Conservation (phyloP, 2,113 vertebrate species). For the Piliocolobus tephrosceles region DNA sequence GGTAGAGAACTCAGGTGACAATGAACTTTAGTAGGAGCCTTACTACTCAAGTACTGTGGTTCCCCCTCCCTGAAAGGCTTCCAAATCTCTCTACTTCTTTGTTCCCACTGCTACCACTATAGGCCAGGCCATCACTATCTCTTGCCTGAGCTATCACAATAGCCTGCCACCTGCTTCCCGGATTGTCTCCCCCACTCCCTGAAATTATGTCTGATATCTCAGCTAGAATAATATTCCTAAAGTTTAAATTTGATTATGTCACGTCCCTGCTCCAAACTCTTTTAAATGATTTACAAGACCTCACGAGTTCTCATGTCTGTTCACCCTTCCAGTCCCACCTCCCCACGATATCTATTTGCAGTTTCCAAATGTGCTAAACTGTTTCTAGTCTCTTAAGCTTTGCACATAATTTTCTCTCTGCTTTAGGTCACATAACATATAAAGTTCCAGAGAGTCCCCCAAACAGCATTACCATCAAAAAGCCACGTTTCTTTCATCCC, state of each 20-base stretch:
- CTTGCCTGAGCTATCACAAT: background rate
- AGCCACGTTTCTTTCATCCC: background rate
- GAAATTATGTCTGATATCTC: background rate
- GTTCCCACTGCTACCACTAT: fast-evolving
- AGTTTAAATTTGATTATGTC: background rate
- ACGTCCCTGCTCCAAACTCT: background rate
- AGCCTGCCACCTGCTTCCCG: background rate
- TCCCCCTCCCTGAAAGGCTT: background rate
- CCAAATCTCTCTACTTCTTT: background rate
- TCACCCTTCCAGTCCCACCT: background rate
- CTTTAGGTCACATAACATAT: background rate
- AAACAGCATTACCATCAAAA: background rate
- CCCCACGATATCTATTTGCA: background rate
- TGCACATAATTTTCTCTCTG: slow-evolving; percentile 46
- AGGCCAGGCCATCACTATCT: background rate
- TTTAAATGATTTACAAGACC: background rate
- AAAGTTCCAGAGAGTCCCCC: background rate
- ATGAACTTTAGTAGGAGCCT: background rate
- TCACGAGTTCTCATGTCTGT: background rate
- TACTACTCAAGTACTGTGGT: background rate
- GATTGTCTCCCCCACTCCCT: too few species aligned
- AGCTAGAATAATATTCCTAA: background rate
- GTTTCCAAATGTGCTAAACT: slow-evolving; percentile 3
- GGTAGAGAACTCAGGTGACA: background rate
- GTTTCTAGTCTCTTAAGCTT: slow-evolving; percentile 36